Evolutionary conservation across 2,113 vertebrate genomes (phyloP), one percentile per base, ranked within the genome.

Genomic region (Phyllostomus discolor): DNA sequence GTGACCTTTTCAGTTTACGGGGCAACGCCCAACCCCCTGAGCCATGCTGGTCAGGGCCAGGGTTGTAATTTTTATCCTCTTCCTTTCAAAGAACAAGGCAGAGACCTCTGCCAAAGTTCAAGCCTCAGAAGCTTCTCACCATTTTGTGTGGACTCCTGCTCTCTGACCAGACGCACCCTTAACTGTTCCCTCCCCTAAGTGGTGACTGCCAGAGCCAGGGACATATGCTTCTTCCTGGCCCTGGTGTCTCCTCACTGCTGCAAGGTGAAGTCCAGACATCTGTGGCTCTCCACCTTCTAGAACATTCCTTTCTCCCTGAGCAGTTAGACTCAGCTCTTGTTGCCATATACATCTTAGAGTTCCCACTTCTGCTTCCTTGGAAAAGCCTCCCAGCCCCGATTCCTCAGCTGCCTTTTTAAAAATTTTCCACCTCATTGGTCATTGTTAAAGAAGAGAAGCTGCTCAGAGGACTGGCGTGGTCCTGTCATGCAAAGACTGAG

Each of bases 391-490:
- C 10, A 22, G 31, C n/a, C 8, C 28, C 28, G 1, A 22, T 31
- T 54, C 43, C 8, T 52, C 7, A 3, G 72, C 84, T 20, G 22
- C 7, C 28, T 43, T 35, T 62, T 38, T 7, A 28, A 24, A 57
- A 24, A 26, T 19, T 59, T 19, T 31, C 14, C 35, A 2, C 38
- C 67, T 69, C 62, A 4, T 24, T 52, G 59, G 79, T 80, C 64
- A 16, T 20, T 73, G 72, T 80, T 33, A 52, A 38, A 10, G 46
- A 11, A 19, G 10, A 48, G 85, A 15, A 19, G 50, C 35, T 43
- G 4, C 52, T 1, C 0, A 31, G 70, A 72, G 26, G 62, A 16
- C 26, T 14, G 48, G 6, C 10, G 6, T 0, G 0, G 66, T 15
- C 46, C 54, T 31, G 10, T 43, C 26, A 1, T 0, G 7, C 22